Conservation (phyloP, 1,140 invertebrate genomes). For the Delia radicum region DNA sequence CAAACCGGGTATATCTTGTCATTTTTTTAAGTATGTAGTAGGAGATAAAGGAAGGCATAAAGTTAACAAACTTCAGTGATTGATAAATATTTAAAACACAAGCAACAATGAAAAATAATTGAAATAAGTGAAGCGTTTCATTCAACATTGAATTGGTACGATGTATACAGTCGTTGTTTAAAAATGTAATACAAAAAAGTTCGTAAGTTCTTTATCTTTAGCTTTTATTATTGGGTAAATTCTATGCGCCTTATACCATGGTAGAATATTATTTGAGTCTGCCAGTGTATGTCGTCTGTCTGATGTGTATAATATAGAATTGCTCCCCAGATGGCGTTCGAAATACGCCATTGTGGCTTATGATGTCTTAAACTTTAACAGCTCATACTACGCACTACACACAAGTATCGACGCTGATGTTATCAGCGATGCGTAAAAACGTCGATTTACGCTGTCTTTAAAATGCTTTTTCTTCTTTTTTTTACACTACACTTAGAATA, state of each 20-base stretch:
- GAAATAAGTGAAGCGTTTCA: conserved; percentile 33
- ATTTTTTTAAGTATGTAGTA: background rate
- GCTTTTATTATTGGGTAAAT: too few species aligned
- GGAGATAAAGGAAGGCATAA: background rate
- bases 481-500: too few species aligned
- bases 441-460: conserved; percentile 19
- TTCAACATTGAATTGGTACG: conserved; percentile 8
- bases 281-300: background rate
- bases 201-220: too few species aligned
- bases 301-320: background rate
- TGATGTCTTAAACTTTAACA: conserved; percentile 4
- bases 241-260: too few species aligned
- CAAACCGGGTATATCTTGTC: background rate
- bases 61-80: conserved; percentile 33
- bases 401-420: background rate
- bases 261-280: too few species aligned
- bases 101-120: conserved; percentile 33
- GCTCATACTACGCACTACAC: background rate
- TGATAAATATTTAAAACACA: conserved; percentile 33
- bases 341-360: conserved; percentile 9
- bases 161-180: too few species aligned
- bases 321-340: conserved; percentile 19
- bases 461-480: too few species aligned
- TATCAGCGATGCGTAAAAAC: conserved; percentile 17
- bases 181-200: too few species aligned